Base-by-base conservation (phyloP, 1,140 invertebrate species). In the Orchestia grillus region DNA sequence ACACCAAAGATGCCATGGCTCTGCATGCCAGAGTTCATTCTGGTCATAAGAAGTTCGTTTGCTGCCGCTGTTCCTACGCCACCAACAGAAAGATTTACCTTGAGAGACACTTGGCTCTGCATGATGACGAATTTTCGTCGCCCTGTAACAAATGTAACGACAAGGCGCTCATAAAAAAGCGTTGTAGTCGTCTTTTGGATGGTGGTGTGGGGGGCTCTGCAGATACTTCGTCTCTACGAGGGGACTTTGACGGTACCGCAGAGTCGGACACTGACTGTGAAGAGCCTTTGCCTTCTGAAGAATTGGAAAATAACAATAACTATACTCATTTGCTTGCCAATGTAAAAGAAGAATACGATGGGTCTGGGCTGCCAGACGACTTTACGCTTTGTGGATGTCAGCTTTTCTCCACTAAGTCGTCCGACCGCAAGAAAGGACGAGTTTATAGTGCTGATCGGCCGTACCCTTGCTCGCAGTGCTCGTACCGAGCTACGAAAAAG, bases 1-100 rank as follows among this genome's bases (percentile, higher is more conserved):
- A 94, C 92, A 94, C 92, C 44, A 94, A 94, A 44, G 92, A 94
- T 44, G 92, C 92, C 92, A 94, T 94, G 92, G 92, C 92, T 23
- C 44, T 94, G 44, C 92, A 94, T 45, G 92, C 92, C 36, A 94
- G 92, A 44, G 92, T 94, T 16, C 92, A 94, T 47, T 94, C 92
- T 40, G 92, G 92, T 0, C 92, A 94, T 94, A 94, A 94, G 36
- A 94, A 94, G 92, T 94, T 94, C 44, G 44, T 94, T 45, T 94
- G 92, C 92, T 94, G 92, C 44, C 43, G 92, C 36, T 94, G 92
- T 47, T 45, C 43, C 11, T 94, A 94, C 92, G 92, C 92, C 40
- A 94, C 92, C 19, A 94, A 94, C 44, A 94, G 92, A 47, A 94
- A 94, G 44, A 94, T 94, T 11, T 94, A 94, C 36, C 92, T 94